These are phyloP conservation scores for Ammospiza nelsoni DNA, from an alignment of 2,113 vertebrate genomes.

Conservation along the genomic window DNA sequence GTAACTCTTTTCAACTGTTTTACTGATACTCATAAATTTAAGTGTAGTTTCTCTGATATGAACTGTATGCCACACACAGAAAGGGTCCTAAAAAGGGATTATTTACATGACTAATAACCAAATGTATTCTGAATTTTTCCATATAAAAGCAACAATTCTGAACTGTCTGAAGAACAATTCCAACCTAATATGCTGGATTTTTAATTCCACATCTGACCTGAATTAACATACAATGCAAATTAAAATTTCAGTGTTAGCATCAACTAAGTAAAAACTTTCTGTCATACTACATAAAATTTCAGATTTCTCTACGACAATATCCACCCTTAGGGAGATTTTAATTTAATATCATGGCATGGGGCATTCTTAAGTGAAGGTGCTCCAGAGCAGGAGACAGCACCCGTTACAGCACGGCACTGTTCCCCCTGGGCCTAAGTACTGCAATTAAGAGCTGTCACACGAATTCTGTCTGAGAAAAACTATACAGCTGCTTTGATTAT, in stretches of 20 bases:
- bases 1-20: neutral
- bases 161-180: neutral
- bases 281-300: neutral
- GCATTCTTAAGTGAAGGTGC: neutral
- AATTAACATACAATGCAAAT: fast-evolving
- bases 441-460: neutral
- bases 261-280: neutral
- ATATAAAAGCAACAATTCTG: neutral
- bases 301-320: neutral
- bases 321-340: neutral
- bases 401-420: neutral
- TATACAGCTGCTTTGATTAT: neutral
- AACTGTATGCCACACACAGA: neutral
- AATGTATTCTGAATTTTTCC: neutral
- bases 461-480: neutral
- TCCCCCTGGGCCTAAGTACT: neutral
- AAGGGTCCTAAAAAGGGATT: neutral
- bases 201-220: neutral
- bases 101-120: neutral
- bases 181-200: neutral
- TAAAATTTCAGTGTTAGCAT: neutral
- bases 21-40: neutral
- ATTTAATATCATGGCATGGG: neutral
- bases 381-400: neutral
- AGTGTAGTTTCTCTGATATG: neutral